phyloP scores from a whole-genome alignment of 2,888 invertebrate species.

The Orthonychiurus folsomi region DNA sequence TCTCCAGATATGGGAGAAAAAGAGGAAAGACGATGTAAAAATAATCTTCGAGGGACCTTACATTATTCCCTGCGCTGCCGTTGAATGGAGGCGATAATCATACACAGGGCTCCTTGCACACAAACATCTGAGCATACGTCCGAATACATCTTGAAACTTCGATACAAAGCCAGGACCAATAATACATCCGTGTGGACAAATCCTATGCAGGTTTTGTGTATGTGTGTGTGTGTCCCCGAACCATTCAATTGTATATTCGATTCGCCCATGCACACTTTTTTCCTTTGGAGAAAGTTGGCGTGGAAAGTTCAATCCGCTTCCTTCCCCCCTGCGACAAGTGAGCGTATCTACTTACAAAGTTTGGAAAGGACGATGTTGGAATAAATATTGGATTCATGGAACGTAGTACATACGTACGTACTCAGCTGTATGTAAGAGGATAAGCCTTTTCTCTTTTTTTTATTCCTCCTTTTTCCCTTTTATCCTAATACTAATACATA shows the following conservation, averaged over 20 bases:
- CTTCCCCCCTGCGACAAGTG: neutral
- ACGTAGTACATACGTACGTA: no score
- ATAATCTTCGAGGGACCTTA: slow-evolving; percentile 40
- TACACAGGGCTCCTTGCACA: slow-evolving; percentile 17
- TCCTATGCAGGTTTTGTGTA: neutral
- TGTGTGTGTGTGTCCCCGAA: no score
- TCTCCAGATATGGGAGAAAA: slow-evolving; percentile 20
- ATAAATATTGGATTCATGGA: neutral
- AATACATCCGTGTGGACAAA: no score
- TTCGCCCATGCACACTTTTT: neutral
- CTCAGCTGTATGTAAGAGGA: slow-evolving; percentile 12
- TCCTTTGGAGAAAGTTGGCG: neutral
- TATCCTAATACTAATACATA: slow-evolving; percentile 25
- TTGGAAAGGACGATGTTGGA: neutral
- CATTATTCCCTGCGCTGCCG: slow-evolving; percentile 39
- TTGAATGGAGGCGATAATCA: slow-evolving; percentile 37
- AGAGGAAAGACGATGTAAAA: slow-evolving; percentile 35
- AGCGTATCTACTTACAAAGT: neutral
- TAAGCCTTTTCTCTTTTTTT: slow-evolving; percentile 10
- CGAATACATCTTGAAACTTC: no score
- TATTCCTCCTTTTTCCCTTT: slow-evolving; percentile 8
- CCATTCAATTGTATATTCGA: neutral
- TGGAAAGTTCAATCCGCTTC: neutral
- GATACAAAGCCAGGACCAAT: neutral
- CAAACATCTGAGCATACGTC: no score